Evolutionary conservation across 2,888 invertebrate genomes (phyloP).

Genomic region (Seira musarum): DNA sequence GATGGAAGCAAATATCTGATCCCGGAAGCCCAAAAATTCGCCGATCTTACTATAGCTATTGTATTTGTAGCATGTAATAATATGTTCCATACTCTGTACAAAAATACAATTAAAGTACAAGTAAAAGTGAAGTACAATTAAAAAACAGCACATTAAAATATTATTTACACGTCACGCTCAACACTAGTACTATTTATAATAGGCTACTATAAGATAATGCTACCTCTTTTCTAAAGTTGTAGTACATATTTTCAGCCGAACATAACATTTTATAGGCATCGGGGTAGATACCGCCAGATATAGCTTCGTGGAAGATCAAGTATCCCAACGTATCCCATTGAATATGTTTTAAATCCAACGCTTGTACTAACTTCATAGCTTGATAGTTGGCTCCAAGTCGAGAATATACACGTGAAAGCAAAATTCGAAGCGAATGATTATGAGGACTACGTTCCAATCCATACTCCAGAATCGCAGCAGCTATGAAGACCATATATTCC

Average conservation of each 20-base stretch:
- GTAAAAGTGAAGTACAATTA: too few species aligned
- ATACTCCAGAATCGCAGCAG: conserved; percentile 77
- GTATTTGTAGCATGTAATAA: conserved; percentile 93
- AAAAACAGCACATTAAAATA: too few species aligned
- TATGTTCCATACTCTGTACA: conserved; percentile 87
- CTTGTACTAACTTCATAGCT: conserved; percentile 83
- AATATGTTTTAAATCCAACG: conserved; percentile 92
- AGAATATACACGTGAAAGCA: conserved; percentile 85
- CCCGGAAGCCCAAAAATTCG: conserved; percentile 89
- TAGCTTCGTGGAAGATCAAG: conserved; percentile 78
- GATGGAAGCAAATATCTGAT: conserved; percentile 85
- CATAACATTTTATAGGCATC: conserved; percentile 82
- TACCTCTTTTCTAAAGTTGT: conserved; percentile 91
- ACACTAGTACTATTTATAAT: too few species aligned
- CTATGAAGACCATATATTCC: conserved; percentile 70
- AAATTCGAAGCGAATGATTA: conserved; percentile 90
- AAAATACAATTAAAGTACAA: too few species aligned
- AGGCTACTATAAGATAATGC: too few species aligned
- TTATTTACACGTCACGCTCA: too few species aligned
- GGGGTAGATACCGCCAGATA: conserved; percentile 81
- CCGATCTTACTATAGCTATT: conserved; percentile 94
- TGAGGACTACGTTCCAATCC: conserved; percentile 85
- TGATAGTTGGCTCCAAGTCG: conserved; percentile 80
- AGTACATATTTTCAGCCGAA: conserved; percentile 87
- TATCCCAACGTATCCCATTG: conserved; percentile 94